These are phyloP conservation scores for Sebastolobus altivelis DNA, from an alignment of 2,797 vertebrate species.

Conservation along the genomic window DNA sequence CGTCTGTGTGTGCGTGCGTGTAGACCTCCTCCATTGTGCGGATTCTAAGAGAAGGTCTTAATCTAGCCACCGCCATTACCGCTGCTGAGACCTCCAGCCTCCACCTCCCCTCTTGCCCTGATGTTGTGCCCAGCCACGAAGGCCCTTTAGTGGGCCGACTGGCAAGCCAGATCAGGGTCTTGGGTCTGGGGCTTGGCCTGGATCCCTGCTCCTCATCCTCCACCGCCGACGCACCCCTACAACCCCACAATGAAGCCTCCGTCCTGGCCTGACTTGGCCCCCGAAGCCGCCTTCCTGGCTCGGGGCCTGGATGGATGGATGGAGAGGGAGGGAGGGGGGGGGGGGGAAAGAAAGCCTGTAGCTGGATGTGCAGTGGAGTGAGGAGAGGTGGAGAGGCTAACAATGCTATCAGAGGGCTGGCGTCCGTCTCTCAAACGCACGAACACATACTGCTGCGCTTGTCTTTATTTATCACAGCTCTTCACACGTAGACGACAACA, in stretches of 20 bases:
- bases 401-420: constrained; percentile 87
- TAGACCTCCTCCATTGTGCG: constrained; percentile 74
- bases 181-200: constrained; percentile 81
- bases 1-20: constrained; percentile 33
- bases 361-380: constrained; percentile 85
- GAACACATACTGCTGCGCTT: constrained; percentile 59
- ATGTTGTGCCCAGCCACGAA: constrained; percentile 73
- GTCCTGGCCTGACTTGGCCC: constrained; percentile 76
- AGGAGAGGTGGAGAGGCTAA: constrained; percentile 85
- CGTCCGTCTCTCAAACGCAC: constrained; percentile 68
- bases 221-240: constrained; percentile 57
- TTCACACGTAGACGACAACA: constrained; percentile 75
- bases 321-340: not conserved
- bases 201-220: constrained; percentile 77
- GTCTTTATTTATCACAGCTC: constrained; percentile 82
- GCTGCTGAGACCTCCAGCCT: constrained; percentile 78
- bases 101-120: constrained; percentile 72
- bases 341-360: constrained; percentile 70
- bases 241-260: constrained; percentile 70
- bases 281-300: constrained; percentile 77
- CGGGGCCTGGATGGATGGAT: constrained; percentile 69
- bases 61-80: constrained; percentile 82
- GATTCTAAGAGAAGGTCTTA: constrained; percentile 84
- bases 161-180: constrained; percentile 79
- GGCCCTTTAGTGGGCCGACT: constrained; percentile 77